Percentiles rank a stretch among this genome's conserved stretches.
Conservation (phyloP, 1,140 invertebrate species). For the Hypsibius dujardini region DNA sequence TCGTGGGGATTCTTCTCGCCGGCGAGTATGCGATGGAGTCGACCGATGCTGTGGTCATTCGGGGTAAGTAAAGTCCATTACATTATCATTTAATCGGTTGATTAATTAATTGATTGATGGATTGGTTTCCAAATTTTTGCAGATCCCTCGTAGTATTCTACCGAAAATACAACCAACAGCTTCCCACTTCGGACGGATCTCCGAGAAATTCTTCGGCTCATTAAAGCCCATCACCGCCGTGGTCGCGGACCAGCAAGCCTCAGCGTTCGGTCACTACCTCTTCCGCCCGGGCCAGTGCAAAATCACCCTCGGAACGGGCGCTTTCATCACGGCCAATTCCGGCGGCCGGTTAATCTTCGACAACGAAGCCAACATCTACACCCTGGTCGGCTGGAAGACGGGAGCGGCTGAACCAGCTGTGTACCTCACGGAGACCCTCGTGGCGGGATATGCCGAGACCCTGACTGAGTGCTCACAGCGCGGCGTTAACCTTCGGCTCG, state of each 20-base stretch:
- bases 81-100: background rate
- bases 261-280: slow-evolving; percentile 4
- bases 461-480: background rate
- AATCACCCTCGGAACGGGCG: background rate
- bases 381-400: background rate
- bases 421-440: background rate
- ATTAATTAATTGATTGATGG: background rate
- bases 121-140: background rate
- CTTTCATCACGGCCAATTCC: background rate
- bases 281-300: background rate
- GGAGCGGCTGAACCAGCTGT: background rate
- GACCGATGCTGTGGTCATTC: background rate
- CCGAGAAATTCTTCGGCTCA: background rate
- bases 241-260: background rate
- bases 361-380: background rate
- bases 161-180: background rate
- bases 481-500: background rate
- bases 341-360: background rate
- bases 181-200: background rate
- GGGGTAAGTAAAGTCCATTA: background rate
- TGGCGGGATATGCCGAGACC: background rate
- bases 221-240: background rate
- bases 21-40: background rate
- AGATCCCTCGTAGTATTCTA: background rate
- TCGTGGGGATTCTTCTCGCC: background rate